Evolutionary conservation across 2,797 vertebrate species (phyloP).

Genomic region (Microctenopoma stevenorrisi): DNA sequence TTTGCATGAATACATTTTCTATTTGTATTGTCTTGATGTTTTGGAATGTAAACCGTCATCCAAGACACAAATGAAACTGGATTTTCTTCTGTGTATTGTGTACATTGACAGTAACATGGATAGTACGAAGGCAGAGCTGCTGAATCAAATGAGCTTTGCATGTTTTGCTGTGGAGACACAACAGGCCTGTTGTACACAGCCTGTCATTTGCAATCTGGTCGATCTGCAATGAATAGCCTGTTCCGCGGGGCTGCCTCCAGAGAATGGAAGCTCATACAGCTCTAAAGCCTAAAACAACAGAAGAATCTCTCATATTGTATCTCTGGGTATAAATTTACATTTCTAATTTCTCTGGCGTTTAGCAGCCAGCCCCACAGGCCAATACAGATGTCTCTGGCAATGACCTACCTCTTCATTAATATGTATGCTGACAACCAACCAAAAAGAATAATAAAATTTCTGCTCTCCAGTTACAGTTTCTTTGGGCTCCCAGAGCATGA

Average conservation of each 20-base stretch:
- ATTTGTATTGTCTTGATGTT: slow-evolving; percentile 23
- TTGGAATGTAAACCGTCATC: slow-evolving; percentile 36
- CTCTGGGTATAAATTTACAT: slow-evolving; percentile 81
- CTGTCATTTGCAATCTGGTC: slow-evolving; percentile 80
- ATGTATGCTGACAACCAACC: slow-evolving; percentile 83
- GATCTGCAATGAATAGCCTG: slow-evolving; percentile 78
- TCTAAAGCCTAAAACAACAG: slow-evolving; percentile 76
- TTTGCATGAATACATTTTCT: slow-evolving; percentile 15
- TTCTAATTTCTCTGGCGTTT: slow-evolving; percentile 81
- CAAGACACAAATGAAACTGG: slow-evolving; percentile 15
- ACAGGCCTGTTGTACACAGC: slow-evolving; percentile 74
- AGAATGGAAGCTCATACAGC: slow-evolving; percentile 72
- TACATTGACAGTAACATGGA: slow-evolving; percentile 50
- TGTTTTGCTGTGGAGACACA: slow-evolving; percentile 73
- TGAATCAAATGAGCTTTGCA: slow-evolving; percentile 73
- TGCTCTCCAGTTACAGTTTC: slow-evolving; percentile 71
- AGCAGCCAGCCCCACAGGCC: slow-evolving; percentile 73
- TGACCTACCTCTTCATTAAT: slow-evolving; percentile 84
- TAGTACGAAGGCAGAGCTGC: slow-evolving; percentile 42
- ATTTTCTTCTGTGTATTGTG: slow-evolving; percentile 19
- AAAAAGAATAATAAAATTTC: slow-evolving; percentile 78
- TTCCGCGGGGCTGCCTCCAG: slow-evolving; percentile 76
- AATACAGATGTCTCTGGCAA: slow-evolving; percentile 82
- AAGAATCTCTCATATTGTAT: slow-evolving; percentile 78
- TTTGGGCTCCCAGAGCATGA: slow-evolving; percentile 48